Base-by-base conservation (phyloP, 1,140 invertebrate species). In the Triops cancriformis region DNA sequence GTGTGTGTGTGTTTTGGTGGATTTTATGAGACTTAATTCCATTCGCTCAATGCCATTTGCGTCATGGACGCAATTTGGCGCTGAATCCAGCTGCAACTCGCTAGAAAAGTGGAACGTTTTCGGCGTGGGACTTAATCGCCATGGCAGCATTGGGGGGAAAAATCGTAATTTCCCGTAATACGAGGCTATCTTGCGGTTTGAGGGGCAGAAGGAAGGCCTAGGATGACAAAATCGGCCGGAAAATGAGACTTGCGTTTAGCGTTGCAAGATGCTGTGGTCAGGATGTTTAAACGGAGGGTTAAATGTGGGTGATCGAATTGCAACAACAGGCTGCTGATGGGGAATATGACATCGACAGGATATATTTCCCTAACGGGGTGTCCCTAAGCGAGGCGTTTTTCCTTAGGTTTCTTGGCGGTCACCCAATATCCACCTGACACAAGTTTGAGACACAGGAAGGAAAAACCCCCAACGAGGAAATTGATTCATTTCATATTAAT, bases 231-330 rank as follows among this genome's bases (percentile, higher is more conserved):
- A 64, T n/a, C 6, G 51, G 23, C 51, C 51, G 51, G 51, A 64
- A 64, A 64, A 18, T 64, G 51, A 64, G 23, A 64, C 51, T 18
- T 37, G 2, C 51, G 51, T 64, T 64, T 64, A 64, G 23, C 18
- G n/a, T 64, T 6, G 51, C 51, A n/a, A 64, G 51, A 64, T 64
- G 51, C 51, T 64, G 51, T 64, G 51, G 51, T 64, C 51, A 64
- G 18, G 51, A 64, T 64, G 51, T 64, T 64, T 64, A 64, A 64
- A 64, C 6, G 51, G 3, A 23, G 3, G 18, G n/a, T 64, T 64
- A 64, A 64, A 64, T 6, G 51, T 64, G 14, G 23, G 51, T 64
- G 51, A 64, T 64, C 51, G 51, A n/a, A 23, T 64, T 64, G 51
- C 51, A 64, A 23, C 51, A 64, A 64, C 51, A 64, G 51, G 23